A percentile compares a stretch with the other conserved stretches of the same genome.
These are phyloP conservation scores for Eudasyphora cyanicolor DNA, from an alignment of 2,888 invertebrate genomes.

Conservation along the genomic window DNA sequence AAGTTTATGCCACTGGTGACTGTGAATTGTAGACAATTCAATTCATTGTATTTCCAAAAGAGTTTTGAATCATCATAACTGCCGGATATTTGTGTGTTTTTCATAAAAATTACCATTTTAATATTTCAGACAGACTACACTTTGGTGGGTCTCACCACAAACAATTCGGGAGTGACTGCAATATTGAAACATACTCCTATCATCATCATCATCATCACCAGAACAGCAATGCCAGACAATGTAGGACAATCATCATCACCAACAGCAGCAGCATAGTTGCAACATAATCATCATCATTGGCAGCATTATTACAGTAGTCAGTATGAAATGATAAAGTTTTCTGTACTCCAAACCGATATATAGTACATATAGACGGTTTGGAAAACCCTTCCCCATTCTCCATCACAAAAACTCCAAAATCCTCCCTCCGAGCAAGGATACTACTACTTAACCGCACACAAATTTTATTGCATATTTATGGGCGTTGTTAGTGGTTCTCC, in stretches of 20 bases:
- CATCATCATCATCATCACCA: constrained; percentile 32
- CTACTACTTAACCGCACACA: neutral
- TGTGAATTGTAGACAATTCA: constrained; percentile 36
- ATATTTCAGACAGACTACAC: neutral
- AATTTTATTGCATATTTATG: constrained; percentile 8
- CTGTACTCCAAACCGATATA: no score
- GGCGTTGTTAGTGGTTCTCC: constrained; percentile 9
- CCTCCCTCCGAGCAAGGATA: neutral
- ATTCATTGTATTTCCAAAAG: constrained; percentile 41
- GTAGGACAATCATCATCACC: neutral
- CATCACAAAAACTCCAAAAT: neutral
- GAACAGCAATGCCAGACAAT: neutral
- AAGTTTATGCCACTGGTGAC: constrained; percentile 4
- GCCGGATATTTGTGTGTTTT: constrained; percentile 62
- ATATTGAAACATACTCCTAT: constrained; percentile 17
- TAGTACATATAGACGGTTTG: no score
- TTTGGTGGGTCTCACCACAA: neutral
- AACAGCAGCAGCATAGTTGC: neutral
- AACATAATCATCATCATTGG: neutral
- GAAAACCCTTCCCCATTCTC: no score
- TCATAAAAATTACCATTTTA: constrained; percentile 54
- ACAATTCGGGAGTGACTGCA: neutral
- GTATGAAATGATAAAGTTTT: constrained; percentile 8
- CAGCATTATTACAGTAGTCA: neutral
- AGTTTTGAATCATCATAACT: constrained; percentile 47